Evolutionary conservation across 1,140 invertebrate genomes (phyloP).

Genomic region (Drosophila repleta): DNA sequence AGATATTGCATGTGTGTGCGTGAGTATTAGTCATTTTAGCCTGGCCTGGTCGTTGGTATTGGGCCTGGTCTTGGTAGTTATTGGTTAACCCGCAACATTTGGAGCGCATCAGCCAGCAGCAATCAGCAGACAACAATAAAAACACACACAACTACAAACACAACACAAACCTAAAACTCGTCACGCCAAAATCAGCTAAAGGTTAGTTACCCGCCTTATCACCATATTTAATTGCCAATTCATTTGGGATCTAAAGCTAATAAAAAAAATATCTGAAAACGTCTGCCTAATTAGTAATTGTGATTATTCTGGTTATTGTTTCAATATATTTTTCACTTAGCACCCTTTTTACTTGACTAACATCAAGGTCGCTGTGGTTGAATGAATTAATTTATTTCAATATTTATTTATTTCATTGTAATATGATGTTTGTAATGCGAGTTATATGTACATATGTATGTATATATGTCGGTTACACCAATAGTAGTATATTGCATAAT

Average conservation of each 20-base stretch:
- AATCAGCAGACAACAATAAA: constrained; percentile 19
- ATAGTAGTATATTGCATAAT: constrained; percentile 61
- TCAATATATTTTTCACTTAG: background rate
- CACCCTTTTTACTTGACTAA: constrained; percentile 27
- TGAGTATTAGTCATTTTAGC: constrained; percentile 66
- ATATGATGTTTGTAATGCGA: constrained; percentile 14
- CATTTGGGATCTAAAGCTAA: constrained; percentile 12
- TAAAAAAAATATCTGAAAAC: constrained; percentile 9
- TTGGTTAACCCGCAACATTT: constrained; percentile 47
- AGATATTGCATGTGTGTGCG: constrained; percentile 21
- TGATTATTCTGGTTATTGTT: background rate
- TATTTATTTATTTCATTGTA: constrained; percentile 37
- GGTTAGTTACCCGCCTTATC: constrained; percentile 43
- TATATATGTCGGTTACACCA: constrained; percentile 1
- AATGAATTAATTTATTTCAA: constrained; percentile 52
- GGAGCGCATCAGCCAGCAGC: constrained; percentile 52
- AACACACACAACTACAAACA: background rate
- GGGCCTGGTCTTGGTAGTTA: constrained; percentile 46
- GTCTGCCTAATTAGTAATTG: constrained; percentile 35
- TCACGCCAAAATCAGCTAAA: constrained; percentile 30
- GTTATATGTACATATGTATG: constrained; percentile 23
- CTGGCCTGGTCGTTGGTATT: constrained; percentile 55
- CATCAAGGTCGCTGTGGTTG: constrained; percentile 49
- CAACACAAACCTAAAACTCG: constrained; percentile 16
- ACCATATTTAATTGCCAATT: constrained; percentile 33